These are phyloP conservation scores for Sarcophaga rosellei DNA, from an alignment of 2,888 invertebrate species.

Conservation along the genomic window DNA sequence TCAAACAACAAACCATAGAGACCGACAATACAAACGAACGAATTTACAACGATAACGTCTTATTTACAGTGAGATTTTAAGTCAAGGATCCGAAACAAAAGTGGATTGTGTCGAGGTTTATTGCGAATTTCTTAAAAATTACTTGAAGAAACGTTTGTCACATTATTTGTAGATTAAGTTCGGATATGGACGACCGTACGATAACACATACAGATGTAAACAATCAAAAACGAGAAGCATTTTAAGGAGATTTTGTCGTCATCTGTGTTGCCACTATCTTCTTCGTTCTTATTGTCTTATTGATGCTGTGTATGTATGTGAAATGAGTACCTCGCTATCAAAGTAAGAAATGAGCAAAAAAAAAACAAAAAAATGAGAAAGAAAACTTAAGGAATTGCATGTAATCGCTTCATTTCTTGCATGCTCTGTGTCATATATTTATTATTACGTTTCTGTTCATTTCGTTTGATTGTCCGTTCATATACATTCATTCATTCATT, in stretches of 20 bases:
- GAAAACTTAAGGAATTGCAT: conserved; percentile 35
- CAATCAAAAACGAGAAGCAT: neutral
- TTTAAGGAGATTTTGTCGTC: conserved; percentile 29
- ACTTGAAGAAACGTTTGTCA: conserved; percentile 75
- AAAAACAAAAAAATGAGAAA: neutral
- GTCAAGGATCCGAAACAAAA: conserved; percentile 54
- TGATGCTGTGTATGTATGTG: neutral
- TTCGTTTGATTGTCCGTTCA: neutral
- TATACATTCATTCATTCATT: conserved; percentile 43
- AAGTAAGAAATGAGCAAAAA: conserved; percentile 4
- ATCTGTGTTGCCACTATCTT: neutral
- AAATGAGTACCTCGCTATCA: conserved; percentile 13
- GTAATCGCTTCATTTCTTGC: conserved; percentile 56
- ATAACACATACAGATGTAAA: conserved; percentile 63
- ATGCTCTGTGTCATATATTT: conserved; percentile 36
- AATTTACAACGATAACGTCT: conserved; percentile 25
- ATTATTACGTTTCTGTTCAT: conserved; percentile 20
- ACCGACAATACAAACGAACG: neutral
- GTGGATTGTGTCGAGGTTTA: conserved; percentile 48
- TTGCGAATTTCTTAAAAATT: conserved; percentile 41
- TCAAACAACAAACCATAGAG: conserved; percentile 13
- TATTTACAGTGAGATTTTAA: conserved; percentile 55
- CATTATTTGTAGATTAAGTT: conserved; percentile 74
- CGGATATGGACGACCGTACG: conserved; percentile 65
- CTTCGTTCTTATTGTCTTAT: neutral